Percentiles rank a stretch among this genome's conserved stretches.
Conservation (phyloP, 2,113 vertebrate species). For the Gambusia holbrooki region DNA sequence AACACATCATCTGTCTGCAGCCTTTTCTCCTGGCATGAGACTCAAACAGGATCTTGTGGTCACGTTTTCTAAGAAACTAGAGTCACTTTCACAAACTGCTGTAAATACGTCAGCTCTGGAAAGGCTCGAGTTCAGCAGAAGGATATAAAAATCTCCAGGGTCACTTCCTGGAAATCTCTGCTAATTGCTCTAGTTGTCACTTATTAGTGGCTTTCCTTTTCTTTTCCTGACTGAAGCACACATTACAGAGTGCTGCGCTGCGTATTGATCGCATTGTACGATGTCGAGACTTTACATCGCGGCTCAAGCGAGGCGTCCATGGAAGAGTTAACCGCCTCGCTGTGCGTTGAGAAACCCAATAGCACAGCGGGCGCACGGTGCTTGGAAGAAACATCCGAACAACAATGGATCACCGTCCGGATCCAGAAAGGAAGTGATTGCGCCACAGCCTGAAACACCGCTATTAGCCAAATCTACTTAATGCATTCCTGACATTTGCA, state of each 20-base stretch:
- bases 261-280: background rate
- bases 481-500: conserved; percentile 63
- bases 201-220: background rate
- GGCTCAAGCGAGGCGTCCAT: background rate
- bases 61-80: background rate
- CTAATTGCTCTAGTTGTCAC: background rate
- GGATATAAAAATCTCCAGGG: conserved; percentile 1
- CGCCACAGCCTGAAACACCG: conserved; percentile 42
- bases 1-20: conserved; percentile 41
- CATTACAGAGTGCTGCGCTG: background rate
- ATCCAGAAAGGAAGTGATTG: conserved; percentile 42
- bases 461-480: conserved; percentile 68
- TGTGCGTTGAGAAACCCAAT: conserved; percentile 26
- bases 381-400: conserved; percentile 36
- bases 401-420: conserved; percentile 14
- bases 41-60: conserved; percentile 18
- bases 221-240: background rate
- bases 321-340: conserved; percentile 13
- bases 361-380: conserved; percentile 5
- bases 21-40: conserved; percentile 38
- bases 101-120: background rate
- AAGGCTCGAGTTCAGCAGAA: background rate
- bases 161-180: background rate
- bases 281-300: background rate
- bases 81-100: conserved; percentile 14